These are phyloP conservation scores for Drosophila biarmipes DNA, from an alignment of 1,140 invertebrate species.

Conservation along the genomic window DNA sequence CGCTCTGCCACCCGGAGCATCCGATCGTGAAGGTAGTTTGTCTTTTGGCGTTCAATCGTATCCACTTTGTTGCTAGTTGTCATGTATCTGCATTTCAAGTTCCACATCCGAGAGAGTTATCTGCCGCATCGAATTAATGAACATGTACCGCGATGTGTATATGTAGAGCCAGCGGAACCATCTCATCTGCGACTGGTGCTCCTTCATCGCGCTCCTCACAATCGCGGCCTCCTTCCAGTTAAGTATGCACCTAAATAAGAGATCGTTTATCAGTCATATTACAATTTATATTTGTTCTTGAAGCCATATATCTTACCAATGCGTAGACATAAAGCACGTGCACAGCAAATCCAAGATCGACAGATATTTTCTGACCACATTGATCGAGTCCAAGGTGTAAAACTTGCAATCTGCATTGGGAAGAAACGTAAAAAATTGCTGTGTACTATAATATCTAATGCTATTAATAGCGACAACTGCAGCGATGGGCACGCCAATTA, in stretches of 20 bases:
- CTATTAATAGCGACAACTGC: constrained; percentile 65
- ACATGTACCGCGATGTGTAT: constrained; percentile 94
- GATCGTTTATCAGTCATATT: neutral
- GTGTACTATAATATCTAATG: constrained; percentile 46
- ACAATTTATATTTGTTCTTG: neutral
- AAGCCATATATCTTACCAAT: constrained; percentile 86
- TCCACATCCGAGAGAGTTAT: constrained; percentile 90
- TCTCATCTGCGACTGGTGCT: constrained; percentile 94
- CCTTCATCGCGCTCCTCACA: constrained; percentile 91
- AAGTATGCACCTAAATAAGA: constrained; percentile 86
- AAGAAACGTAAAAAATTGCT: constrained; percentile 53
- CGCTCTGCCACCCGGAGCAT: constrained; percentile 22
- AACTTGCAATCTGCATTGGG: constrained; percentile 89
- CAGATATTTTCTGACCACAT: constrained; percentile 94
- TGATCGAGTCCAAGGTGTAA: constrained; percentile 93
- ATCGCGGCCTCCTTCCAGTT: constrained; percentile 86
- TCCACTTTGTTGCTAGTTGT: constrained; percentile 72
- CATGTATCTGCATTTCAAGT: constrained; percentile 90
- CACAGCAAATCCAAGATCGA: constrained; percentile 92
- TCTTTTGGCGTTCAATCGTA: constrained; percentile 63
- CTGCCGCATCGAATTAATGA: constrained; percentile 93
- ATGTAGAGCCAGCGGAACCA: constrained; percentile 97
- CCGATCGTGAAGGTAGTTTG: constrained; percentile 63
- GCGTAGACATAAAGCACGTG: constrained; percentile 90
- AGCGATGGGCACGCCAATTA: constrained; percentile 71